Evolutionary conservation across 2,888 invertebrate genomes (phyloP).

Genomic region (Rhodophaea formosa): DNA sequence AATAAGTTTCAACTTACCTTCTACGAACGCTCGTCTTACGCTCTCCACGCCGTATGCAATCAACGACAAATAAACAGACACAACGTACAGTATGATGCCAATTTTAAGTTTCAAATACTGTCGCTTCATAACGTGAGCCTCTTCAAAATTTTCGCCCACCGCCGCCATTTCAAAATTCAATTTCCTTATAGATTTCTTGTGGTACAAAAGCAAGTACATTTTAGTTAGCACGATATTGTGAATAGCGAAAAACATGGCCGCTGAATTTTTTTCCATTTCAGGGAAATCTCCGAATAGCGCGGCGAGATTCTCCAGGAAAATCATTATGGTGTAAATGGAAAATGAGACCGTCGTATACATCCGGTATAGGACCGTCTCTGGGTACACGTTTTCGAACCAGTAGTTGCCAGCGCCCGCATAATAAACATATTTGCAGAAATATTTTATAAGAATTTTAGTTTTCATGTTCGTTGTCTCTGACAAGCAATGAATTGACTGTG

Average conservation of each 20-base stretch:
- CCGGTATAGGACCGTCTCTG: constrained; percentile 50
- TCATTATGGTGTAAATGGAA: constrained; percentile 59
- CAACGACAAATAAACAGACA: constrained; percentile 64
- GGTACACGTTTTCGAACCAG: constrained; percentile 56
- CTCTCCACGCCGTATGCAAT: constrained; percentile 64
- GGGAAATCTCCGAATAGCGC: constrained; percentile 63
- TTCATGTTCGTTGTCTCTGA: not conserved
- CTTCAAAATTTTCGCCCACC: constrained; percentile 56
- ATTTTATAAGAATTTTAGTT: constrained; percentile 40
- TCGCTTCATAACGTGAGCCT: constrained; percentile 52
- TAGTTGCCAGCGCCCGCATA: constrained; percentile 63
- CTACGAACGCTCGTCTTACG: constrained; percentile 47
- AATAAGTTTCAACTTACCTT: constrained; percentile 45
- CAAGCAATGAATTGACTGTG: not conserved
- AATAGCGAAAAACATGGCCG: constrained; percentile 67
- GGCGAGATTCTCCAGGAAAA: constrained; percentile 65
- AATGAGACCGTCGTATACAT: constrained; percentile 54
- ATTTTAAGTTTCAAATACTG: constrained; percentile 59
- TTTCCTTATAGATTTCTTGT: constrained; percentile 61
- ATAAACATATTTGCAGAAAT: constrained; percentile 61
- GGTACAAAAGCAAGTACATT: constrained; percentile 61
- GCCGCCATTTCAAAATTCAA: constrained; percentile 63
- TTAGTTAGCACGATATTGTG: constrained; percentile 66
- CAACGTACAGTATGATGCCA: constrained; percentile 53
- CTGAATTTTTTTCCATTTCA: constrained; percentile 66